Evolutionary conservation across 1,140 invertebrate genomes (phyloP), one percentile per base, ranked within the genome.

Genomic region (Rhyacophila brunnea): DNA sequence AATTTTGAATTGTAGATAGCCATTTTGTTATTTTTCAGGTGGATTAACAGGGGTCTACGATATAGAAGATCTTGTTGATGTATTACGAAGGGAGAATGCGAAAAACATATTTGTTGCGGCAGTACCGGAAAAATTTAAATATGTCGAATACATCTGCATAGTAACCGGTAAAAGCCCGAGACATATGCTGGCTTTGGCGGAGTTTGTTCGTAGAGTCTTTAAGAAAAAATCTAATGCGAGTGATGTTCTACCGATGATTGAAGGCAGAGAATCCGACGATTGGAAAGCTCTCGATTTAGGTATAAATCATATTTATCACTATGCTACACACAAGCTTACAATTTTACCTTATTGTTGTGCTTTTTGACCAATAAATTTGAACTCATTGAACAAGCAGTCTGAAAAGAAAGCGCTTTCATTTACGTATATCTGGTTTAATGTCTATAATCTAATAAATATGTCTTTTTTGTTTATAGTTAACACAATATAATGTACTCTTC

Each of bases 201-300:
- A 87, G 57, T 90, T 90, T 73, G 79, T 96, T 1, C 81, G 87
- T 38, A 90, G 85, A 72, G 79, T 90, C 44, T 95, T 87, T 67
- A 94, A 94, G 77, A 77, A 81, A 23, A 93, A 92, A 71, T 84
- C 79, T 49, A 61, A 81, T 48, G 68, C 74, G 49, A 75, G 67
- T 36, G 93, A 96, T 73, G 60, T 71, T 17, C 78, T 90, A 64
- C 87, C 92, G 1, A 83, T 78, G 65, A 81, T 94, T 62, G 91
- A 95, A 80, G 92, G 92, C 17, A 79, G 85, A 70, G 75, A 82
- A 49, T 85, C 83, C 42, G 77, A 81, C 35, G 85, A 93, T 62
- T 98, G 94, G 95, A 82, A 93, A 66, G 92, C 93, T 32, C 68
- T 97, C 68, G 94, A 97, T 82, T 81, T 97, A 79, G 91, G 91